phyloP scores from a whole-genome alignment of 2,888 invertebrate species.

The Lottia scabra region DNA sequence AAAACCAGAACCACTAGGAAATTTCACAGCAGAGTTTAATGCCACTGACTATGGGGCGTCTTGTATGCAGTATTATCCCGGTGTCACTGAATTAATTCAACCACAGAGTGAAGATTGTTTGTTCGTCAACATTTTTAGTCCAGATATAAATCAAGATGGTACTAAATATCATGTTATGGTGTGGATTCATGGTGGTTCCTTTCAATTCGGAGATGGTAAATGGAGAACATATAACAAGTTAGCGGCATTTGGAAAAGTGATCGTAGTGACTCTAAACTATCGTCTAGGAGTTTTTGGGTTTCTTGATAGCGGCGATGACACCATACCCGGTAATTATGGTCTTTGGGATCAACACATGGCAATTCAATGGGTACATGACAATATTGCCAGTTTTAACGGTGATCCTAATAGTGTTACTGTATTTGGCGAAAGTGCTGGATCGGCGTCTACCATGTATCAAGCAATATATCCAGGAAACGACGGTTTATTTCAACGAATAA shows the following conservation, averaged over 20 bases:
- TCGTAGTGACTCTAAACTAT: constrained; percentile 48
- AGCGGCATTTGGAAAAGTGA: constrained; percentile 33
- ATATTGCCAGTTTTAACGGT: constrained; percentile 42
- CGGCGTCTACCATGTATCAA: constrained; percentile 37
- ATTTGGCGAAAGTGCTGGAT: constrained; percentile 52
- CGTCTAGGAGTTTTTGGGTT: constrained; percentile 49
- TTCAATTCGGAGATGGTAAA: constrained; percentile 33
- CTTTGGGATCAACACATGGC: constrained; percentile 51
- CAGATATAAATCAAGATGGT: constrained; percentile 16
- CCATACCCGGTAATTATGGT: constrained; percentile 48
- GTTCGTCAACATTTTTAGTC: constrained; percentile 44
- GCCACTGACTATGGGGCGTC: constrained; percentile 35
- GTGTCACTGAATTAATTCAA: background rate
- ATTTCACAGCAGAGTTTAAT: constrained; percentile 23
- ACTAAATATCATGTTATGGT: constrained; percentile 34
- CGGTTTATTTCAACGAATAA: constrained; percentile 46
- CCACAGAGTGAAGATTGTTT: constrained; percentile 39
- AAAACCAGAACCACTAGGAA: constrained; percentile 7
- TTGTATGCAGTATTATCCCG: constrained; percentile 33
- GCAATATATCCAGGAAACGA: constrained; percentile 38
- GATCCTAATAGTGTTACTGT: constrained; percentile 42
- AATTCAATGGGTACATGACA: constrained; percentile 46
- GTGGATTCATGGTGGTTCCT: constrained; percentile 46
- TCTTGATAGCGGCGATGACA: constrained; percentile 38
- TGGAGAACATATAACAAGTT: constrained; percentile 10